These are phyloP conservation scores for Sebastes iracundus DNA, from an alignment of 2,797 vertebrate species.

Conservation along the genomic window DNA sequence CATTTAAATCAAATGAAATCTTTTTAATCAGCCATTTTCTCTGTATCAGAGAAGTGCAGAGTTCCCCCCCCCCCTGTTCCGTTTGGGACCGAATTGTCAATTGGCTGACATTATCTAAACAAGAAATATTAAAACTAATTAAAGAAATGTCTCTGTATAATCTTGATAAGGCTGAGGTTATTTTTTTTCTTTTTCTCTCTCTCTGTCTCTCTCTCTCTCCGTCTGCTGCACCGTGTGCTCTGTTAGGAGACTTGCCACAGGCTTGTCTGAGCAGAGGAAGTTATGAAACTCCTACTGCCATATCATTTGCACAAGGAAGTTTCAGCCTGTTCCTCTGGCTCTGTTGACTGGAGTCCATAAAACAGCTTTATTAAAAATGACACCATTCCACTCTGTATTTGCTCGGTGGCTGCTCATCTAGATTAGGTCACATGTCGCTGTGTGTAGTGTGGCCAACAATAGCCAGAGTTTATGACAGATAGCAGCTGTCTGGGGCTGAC, in stretches of 20 bases:
- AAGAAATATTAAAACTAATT: constrained; percentile 86
- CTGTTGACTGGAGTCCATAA: constrained; percentile 81
- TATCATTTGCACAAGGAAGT: constrained; percentile 85
- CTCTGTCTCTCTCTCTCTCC: not conserved
- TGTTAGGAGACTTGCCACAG: constrained; percentile 82
- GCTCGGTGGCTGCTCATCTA: constrained; percentile 79
- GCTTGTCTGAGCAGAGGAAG: constrained; percentile 84
- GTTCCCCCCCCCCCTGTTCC: constrained; percentile 46
- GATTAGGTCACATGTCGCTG: constrained; percentile 80
- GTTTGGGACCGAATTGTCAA: constrained; percentile 80
- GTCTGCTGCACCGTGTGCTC: constrained; percentile 50
- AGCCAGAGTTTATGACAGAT: constrained; percentile 83
- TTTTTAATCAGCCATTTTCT: constrained; percentile 67
- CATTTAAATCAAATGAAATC: constrained; percentile 73
- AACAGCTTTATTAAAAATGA: constrained; percentile 84
- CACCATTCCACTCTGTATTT: constrained; percentile 80
- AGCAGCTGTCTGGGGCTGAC: constrained; percentile 78
- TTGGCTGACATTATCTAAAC: constrained; percentile 84
- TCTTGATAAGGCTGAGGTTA: constrained; percentile 81
- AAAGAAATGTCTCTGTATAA: constrained; percentile 85
- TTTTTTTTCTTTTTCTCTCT: constrained; percentile 31
- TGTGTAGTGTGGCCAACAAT: constrained; percentile 75
- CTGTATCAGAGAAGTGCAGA: constrained; percentile 66
- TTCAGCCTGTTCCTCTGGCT: constrained; percentile 79
- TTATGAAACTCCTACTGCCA: constrained; percentile 84